Percentiles rank a stretch among this genome's conserved stretches.
phyloP scores from a whole-genome alignment of 2,888 invertebrate species.

The Drosophila neonasuta region DNA sequence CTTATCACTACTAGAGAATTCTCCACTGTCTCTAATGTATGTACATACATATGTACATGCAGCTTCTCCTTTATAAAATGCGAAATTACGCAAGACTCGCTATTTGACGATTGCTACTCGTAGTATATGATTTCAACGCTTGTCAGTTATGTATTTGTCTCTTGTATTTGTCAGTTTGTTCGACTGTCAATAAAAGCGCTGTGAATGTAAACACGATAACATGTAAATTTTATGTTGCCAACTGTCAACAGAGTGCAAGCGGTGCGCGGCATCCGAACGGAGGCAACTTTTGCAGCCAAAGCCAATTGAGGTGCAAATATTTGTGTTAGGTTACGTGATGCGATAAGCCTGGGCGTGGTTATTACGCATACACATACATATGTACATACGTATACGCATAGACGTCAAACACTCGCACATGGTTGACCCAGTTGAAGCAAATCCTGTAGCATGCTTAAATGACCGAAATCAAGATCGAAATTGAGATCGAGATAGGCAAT shows the following conservation, averaged over 20 bases:
- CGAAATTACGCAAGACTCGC: constrained; percentile 51
- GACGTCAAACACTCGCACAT: not conserved
- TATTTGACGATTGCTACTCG: constrained; percentile 45
- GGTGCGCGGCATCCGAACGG: constrained; percentile 36
- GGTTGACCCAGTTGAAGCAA: constrained; percentile 50
- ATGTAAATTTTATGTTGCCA: constrained; percentile 72
- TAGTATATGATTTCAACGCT: not conserved
- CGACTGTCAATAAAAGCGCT: constrained; percentile 61
- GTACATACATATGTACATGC: no score
- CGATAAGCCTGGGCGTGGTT: constrained; percentile 46
- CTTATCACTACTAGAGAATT: no score
- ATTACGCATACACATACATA: constrained; percentile 35
- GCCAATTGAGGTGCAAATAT: constrained; percentile 56
- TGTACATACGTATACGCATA: not conserved
- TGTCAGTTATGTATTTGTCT: constrained; percentile 22
- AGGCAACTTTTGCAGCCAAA: constrained; percentile 47
- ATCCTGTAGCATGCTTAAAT: constrained; percentile 25
- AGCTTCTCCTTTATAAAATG: constrained; percentile 36
- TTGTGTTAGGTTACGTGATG: constrained; percentile 54
- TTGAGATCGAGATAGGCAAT: not conserved
- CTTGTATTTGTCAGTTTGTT: constrained; percentile 34
- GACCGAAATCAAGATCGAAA: constrained; percentile 15
- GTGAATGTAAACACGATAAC: constrained; percentile 60
- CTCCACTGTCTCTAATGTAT: no score
- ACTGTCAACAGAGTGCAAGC: constrained; percentile 54